phyloP scores from a whole-genome alignment of 2,888 invertebrate species.

The Oxystoma pomonae region DNA sequence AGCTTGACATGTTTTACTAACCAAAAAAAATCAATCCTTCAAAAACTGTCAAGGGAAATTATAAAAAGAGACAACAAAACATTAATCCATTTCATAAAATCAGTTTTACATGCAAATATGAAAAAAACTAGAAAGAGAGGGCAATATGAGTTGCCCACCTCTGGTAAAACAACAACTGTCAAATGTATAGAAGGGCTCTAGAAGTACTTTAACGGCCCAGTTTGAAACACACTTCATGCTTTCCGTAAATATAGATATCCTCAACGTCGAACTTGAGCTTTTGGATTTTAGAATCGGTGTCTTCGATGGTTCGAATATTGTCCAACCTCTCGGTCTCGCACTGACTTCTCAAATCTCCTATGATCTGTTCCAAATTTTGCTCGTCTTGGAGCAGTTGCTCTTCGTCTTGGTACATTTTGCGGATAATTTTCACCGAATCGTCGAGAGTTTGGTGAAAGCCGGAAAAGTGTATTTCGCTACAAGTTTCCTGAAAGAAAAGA shows the following conservation, averaged over 20 bases:
- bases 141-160: too few species aligned
- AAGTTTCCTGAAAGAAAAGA: too few species aligned
- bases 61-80: too few species aligned
- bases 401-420: constrained; percentile 26
- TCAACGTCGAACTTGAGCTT: constrained; percentile 28
- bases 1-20: too few species aligned
- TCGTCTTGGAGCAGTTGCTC: constrained; percentile 23
- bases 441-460: constrained; percentile 17
- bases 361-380: constrained; percentile 20
- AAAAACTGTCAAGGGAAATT: too few species aligned
- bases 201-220: too few species aligned
- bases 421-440: constrained; percentile 13
- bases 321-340: constrained; percentile 26
- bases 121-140: too few species aligned
- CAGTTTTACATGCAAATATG: too few species aligned
- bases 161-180: too few species aligned
- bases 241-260: constrained; percentile 24
- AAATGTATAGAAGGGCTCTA: too few species aligned
- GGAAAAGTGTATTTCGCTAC: constrained; percentile 20
- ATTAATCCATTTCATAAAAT: too few species aligned
- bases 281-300: constrained; percentile 29
- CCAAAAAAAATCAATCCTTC: too few species aligned
- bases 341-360: constrained; percentile 24
- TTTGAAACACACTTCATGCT: constrained; percentile 21
- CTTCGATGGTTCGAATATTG: constrained; percentile 26